Evolutionary conservation across 2,113 vertebrate species (phyloP).

Genomic region (Perognathus longimembris): DNA sequence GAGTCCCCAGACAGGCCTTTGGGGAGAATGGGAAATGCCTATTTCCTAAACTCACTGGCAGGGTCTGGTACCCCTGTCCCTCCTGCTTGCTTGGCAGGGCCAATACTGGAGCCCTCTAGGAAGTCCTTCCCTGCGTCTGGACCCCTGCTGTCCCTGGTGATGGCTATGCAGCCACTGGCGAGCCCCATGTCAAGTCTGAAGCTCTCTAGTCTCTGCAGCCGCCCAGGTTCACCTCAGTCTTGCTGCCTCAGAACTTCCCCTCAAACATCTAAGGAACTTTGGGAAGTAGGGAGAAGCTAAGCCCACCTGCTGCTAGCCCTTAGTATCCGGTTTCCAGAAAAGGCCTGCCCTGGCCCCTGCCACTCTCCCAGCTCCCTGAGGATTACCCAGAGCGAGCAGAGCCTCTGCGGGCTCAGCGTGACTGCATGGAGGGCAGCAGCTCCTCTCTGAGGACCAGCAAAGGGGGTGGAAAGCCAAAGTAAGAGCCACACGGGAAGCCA

Average conservation of each 20-base stretch:
- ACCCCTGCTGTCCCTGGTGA: background rate
- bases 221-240: background rate
- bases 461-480: background rate
- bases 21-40: background rate
- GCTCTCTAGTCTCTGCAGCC: background rate
- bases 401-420: background rate
- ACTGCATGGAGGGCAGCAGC: background rate
- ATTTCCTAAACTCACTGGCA: background rate
- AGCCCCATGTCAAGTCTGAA: background rate
- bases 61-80: background rate
- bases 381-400: background rate
- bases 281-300: background rate
- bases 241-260: background rate
- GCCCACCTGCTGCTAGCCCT: background rate
- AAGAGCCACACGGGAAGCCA: background rate
- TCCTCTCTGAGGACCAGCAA: background rate
- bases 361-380: background rate
- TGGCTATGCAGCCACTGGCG: background rate
- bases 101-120: background rate
- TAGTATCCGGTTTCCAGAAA: background rate
- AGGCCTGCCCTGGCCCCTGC: background rate
- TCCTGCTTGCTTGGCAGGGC: background rate
- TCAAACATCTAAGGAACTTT: background rate
- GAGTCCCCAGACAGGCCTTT: background rate
- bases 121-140: background rate